phyloP scores from a whole-genome alignment of 2,888 invertebrate genomes.

The Acheta domesticus region DNA sequence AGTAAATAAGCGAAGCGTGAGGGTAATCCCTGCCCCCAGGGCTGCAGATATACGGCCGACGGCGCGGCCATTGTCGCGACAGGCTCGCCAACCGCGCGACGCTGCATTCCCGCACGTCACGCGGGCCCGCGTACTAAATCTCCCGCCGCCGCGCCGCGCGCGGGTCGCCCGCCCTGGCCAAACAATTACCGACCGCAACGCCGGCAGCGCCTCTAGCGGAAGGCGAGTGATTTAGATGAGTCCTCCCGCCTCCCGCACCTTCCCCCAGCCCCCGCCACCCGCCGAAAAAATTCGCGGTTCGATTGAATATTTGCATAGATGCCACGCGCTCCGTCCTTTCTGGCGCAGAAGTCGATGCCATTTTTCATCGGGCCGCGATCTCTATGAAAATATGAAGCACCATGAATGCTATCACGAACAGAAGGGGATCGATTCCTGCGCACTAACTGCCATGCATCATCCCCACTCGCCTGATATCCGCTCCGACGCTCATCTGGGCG shows the following conservation, averaged over 20 bases:
- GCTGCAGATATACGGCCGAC: neutral
- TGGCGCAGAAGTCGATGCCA: too few species aligned
- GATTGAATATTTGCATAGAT: too few species aligned
- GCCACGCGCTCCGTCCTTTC: too few species aligned
- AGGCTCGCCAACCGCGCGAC: neutral
- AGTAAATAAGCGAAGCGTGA: constrained; percentile 2
- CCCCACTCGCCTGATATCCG: too few species aligned
- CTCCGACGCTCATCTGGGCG: too few species aligned
- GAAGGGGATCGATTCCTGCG: too few species aligned
- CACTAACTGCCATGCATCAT: too few species aligned
- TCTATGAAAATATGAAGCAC: too few species aligned
- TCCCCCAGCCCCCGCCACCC: too few species aligned
- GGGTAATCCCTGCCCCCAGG: neutral
- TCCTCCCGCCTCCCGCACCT: neutral
- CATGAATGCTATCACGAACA: too few species aligned
- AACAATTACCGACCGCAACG: neutral
- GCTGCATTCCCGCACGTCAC: neutral
- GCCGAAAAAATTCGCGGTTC: too few species aligned
- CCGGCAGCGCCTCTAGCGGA: neutral
- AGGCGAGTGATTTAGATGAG: neutral
- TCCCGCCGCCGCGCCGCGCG: neutral
- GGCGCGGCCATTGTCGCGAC: constrained; percentile 5
- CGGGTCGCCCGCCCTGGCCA: neutral
- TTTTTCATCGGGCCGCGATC: too few species aligned
- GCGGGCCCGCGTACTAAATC: neutral